Base-by-base conservation (phyloP, 2,888 invertebrate genomes). In the Phengaris arion region DNA sequence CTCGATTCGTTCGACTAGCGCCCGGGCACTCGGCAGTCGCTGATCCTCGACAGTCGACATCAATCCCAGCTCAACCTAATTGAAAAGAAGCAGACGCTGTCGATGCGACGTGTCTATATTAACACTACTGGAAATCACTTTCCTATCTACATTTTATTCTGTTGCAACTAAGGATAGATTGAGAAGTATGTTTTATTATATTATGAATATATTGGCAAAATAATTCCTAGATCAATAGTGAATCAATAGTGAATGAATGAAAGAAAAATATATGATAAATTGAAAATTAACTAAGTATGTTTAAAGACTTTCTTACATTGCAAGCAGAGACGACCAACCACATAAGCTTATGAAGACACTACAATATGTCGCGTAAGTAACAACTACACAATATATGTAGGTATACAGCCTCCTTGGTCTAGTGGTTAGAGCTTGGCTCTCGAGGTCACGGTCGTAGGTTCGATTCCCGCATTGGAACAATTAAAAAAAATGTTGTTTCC, bases 1-100 rank as follows among this genome's bases (percentile, higher is more conserved):
- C 92, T 92, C 91, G 91, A 83, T 84, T 86, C 85, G 85, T 85
- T 86, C 84, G 87, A 89, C 90, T 89, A 92, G 91, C 92, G 35
- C 90, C 90, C 87, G 84, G 89, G 89, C 80, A 81, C 80, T 79
- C 76, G 59, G 22, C 48, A 59, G 59, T 69, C 76, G 74, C 75
- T 77, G 77, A 74, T 73, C 78, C 77, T 64, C 78, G 78, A 78
- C 83, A 80, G 82, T 78, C 80, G 79, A 81, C 82, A 78, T 78
- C 83, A 84, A 83, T 83, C 85, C 82, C 78, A 81, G 84, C 84
- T 86, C 85, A 76, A 77, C 75, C 77, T 78, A 78, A 79, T 77
- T 78, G 76, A 77, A 78, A 76, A 75, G 76, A 75, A 75, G 75
- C 76, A 77, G 70, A 74, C 55, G 74, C 74, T 55, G 72, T 75